Percentiles rank a stretch among this genome's conserved stretches.
Evolutionary conservation across 2,113 vertebrate genomes (phyloP).

Genomic region (Lepus timidus): DNA sequence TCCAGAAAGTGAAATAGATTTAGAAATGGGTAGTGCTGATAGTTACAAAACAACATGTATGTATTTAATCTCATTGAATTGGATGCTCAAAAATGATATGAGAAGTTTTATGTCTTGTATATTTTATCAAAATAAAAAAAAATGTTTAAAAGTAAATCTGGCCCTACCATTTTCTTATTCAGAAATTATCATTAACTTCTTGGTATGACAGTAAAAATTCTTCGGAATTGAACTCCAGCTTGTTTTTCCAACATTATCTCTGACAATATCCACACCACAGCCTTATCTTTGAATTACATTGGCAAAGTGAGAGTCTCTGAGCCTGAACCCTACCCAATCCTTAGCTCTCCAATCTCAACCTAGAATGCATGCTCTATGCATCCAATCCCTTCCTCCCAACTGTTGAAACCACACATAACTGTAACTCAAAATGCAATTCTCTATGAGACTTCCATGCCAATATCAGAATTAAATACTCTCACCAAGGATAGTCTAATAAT

Average conservation of each 20-base stretch:
- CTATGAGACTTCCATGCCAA: background rate
- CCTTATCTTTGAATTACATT: background rate
- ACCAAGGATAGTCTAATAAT: background rate
- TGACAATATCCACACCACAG: background rate
- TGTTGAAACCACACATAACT: background rate
- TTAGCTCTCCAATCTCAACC: background rate
- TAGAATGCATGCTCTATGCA: background rate
- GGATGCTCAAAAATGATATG: background rate
- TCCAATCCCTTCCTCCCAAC: background rate
- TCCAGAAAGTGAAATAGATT: background rate
- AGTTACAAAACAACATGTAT: background rate
- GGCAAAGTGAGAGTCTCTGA: background rate
- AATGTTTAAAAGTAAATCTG: background rate
- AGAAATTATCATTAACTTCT: slow-evolving; percentile 13
- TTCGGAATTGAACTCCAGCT: background rate
- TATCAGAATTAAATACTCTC: background rate
- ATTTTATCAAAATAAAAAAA: slow-evolving; percentile 28
- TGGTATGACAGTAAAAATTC: background rate
- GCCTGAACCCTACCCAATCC: background rate
- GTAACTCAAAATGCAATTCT: background rate
- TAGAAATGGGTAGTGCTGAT: background rate
- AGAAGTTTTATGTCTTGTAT: background rate
- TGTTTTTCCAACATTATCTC: background rate
- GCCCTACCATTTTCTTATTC: background rate
- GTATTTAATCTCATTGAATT: background rate